Evolutionary conservation across 2,888 invertebrate genomes (phyloP), one percentile per base, ranked within the genome.

Genomic region (Eledona agricola): DNA sequence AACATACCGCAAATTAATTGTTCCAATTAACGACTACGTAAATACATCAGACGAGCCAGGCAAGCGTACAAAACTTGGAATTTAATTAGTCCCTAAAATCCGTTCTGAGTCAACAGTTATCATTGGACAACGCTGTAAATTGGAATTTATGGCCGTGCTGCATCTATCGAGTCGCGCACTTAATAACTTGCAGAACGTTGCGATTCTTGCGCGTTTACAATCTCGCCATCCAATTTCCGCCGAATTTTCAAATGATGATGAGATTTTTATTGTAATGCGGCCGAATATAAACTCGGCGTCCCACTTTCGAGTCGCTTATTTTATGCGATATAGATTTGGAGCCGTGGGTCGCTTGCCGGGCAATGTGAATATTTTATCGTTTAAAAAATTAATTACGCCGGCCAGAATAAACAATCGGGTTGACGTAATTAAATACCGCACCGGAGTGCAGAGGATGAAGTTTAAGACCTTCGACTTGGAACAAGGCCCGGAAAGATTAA

Each of bases 371-470:
- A 37, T 37, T 37, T 23, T 25, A 37, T 37, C 35, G 13, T 19
- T 10, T 23, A 10, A 19, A 19, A 37, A 37, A 37, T 37, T 37
- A 37, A 37, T 37, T 37, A 22, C 13, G 13, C 3, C 25, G 25
- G 25, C n/a, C 17, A n/a, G 17, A 38, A 52, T 45, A 37, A 31
- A 52, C 46, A 52, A 42, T 9, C 19, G 29, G 10, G 43, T 43
- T 53, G 40, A 56, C 29, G 57, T 64, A 63, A 64, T 63, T 65
- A 65, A 63, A 65, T 65, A 59, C 52, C 60, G 57, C 63, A 60
- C 51, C 53, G 50, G 57, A 60, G 51, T 51, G 54, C 46, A 50
- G 56, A 58, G 54, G 49, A 57, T 55, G 56, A 55, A 60, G 59
- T 59, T 63, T 52, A 60, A 63, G 62, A 58, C 60, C 57, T 63